phyloP scores from a whole-genome alignment of 2,113 vertebrate species.

The Euleptes europaea region DNA sequence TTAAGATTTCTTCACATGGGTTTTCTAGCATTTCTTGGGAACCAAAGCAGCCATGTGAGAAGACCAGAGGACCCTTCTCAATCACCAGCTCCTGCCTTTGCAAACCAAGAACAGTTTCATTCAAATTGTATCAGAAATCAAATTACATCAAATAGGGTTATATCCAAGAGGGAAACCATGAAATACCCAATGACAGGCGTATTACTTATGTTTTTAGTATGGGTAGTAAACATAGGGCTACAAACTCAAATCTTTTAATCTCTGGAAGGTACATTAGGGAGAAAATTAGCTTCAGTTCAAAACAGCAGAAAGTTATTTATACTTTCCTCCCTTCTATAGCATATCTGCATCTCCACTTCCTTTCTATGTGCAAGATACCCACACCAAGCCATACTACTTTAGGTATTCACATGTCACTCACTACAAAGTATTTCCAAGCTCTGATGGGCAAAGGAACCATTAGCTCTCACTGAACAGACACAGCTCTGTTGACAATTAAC shows the following conservation, averaged over 20 bases:
- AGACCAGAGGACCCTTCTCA: slow-evolving; percentile 62
- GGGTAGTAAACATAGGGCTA: not conserved
- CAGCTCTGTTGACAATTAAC: slow-evolving; percentile 25
- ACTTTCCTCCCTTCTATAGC: not conserved
- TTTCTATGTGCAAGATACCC: not conserved
- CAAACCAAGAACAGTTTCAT: slow-evolving; percentile 1
- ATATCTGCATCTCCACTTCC: not conserved
- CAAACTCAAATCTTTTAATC: not conserved
- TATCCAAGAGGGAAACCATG: not conserved
- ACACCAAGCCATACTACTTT: too few relatives aligned
- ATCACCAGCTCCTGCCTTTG: slow-evolving; percentile 72
- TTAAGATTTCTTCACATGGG: slow-evolving; percentile 8
- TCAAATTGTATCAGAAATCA: not conserved
- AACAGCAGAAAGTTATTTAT: not conserved
- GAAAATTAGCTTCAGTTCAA: not conserved
- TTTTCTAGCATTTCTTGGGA: slow-evolving; percentile 21
- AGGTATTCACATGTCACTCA: not conserved
- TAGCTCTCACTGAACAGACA: slow-evolving; percentile 8
- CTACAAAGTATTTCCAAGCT: not conserved
- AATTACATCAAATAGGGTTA: not conserved
- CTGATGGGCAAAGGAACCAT: not conserved
- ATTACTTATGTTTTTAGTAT: not conserved
- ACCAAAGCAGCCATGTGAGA: slow-evolving; percentile 32
- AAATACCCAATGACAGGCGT: too few relatives aligned
- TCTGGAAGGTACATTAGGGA: not conserved